These are phyloP conservation scores for Vespertilio murinus DNA, from an alignment of 2,797 vertebrate species.

Conservation along the genomic window DNA sequence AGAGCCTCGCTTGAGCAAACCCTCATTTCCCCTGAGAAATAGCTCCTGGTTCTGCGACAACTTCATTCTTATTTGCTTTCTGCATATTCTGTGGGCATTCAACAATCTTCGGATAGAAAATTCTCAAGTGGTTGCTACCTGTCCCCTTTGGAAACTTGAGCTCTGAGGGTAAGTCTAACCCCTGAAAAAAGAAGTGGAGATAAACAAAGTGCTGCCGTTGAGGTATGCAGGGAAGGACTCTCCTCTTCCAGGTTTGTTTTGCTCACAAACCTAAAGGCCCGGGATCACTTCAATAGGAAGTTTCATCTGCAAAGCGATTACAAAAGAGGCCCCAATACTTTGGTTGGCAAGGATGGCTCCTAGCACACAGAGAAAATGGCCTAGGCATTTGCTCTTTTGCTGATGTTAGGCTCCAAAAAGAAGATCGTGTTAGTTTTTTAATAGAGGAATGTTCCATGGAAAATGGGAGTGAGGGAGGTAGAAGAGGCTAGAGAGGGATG, in stretches of 20 bases:
- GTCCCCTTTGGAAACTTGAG: neutral
- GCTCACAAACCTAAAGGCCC: neutral
- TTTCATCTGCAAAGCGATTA: neutral
- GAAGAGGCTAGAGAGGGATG: neutral
- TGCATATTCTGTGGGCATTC: neutral
- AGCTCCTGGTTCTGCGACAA: neutral
- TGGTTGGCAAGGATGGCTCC: neutral
- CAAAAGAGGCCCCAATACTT: neutral
- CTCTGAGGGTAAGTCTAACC: neutral
- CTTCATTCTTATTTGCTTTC: neutral
- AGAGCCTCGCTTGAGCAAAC: neutral
- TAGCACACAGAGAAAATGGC: neutral
- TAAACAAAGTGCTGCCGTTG: neutral
- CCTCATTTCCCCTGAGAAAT: neutral
- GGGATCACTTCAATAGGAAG: neutral
- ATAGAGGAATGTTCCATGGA: neutral
- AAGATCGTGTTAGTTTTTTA: slow-evolving; percentile 23
- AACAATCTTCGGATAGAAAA: neutral
- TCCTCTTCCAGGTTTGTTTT: neutral
- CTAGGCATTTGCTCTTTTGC: neutral
- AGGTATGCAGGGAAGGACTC: neutral
- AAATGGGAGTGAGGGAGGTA: neutral
- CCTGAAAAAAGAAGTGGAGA: neutral
- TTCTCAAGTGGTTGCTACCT: neutral
- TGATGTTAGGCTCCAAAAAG: neutral